Percentiles rank a stretch among this genome's conserved stretches.
These are phyloP conservation scores for Brachyptera putata DNA, from an alignment of 2,888 invertebrate genomes.

Conservation along the genomic window DNA sequence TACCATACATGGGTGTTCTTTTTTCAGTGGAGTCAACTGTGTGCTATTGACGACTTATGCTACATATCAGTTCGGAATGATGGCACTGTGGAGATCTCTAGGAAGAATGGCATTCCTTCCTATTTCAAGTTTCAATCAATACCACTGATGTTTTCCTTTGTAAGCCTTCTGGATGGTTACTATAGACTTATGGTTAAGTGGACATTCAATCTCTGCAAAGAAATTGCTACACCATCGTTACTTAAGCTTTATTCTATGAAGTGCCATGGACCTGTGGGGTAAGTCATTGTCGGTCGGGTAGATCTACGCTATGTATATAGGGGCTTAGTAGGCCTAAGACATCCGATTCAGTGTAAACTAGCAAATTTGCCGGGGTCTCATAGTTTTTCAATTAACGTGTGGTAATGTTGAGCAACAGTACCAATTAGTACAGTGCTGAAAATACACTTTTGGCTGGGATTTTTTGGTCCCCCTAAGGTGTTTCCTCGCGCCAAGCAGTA, in stretches of 20 bases:
- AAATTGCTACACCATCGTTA: conserved; percentile 74
- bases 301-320: too few relatives aligned
- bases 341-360: too few relatives aligned
- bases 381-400: too few relatives aligned
- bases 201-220: conserved; percentile 85
- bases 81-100: conserved; percentile 68
- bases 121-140: conserved; percentile 67
- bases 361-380: too few relatives aligned
- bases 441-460: too few relatives aligned
- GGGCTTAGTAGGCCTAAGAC: too few relatives aligned
- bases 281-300: too few relatives aligned
- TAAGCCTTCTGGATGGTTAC: conserved; percentile 80
- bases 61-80: conserved; percentile 69
- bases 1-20: too few relatives aligned
- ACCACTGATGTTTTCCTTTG: conserved; percentile 68
- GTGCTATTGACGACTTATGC: conserved; percentile 78
- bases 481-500: too few relatives aligned
- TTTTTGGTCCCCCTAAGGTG: too few relatives aligned
- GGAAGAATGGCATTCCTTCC: conserved; percentile 71
- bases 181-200: conserved; percentile 83
- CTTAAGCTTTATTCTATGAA: conserved; percentile 65
- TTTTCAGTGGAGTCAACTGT: conserved; percentile 67
- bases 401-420: too few relatives aligned
- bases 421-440: too few relatives aligned
- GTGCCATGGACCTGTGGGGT: conserved; percentile 91